phyloP scores from a whole-genome alignment of 1,140 invertebrate species.

The Centruroides sculpturatus region DNA sequence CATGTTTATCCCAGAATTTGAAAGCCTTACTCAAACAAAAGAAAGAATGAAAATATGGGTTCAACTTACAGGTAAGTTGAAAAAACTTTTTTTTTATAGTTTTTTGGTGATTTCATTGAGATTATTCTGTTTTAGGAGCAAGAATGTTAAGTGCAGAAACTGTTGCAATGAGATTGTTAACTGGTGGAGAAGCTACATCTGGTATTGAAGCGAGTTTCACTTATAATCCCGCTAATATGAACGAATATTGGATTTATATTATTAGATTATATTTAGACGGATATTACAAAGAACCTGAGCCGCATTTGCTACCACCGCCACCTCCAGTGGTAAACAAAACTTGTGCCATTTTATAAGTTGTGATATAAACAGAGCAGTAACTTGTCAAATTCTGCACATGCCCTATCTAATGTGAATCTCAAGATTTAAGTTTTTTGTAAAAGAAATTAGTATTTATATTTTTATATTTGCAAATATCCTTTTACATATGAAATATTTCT shows the following conservation, averaged over 20 bases:
- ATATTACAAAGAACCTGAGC: slow-evolving; percentile 9
- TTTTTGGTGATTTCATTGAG: too few species aligned
- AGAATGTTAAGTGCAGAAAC: slow-evolving; percentile 15
- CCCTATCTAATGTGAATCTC: too few species aligned
- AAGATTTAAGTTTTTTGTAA: too few species aligned
- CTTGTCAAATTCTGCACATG: too few species aligned
- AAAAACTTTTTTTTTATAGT: too few species aligned
- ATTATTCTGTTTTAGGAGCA: slow-evolving; percentile 4
- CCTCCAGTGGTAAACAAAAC: neutral
- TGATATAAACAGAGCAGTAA: too few species aligned
- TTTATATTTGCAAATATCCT: too few species aligned
- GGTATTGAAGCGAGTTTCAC: slow-evolving; percentile 16
- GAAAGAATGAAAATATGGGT: slow-evolving; percentile 12
- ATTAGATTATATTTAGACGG: slow-evolving; percentile 16
- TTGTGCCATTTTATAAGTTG: too few species aligned
- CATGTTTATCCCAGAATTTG: slow-evolving; percentile 13
- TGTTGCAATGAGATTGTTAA: slow-evolving; percentile 12
- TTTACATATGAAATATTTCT: too few species aligned
- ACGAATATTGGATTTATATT: slow-evolving; percentile 18
- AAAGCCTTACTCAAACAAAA: slow-evolving; percentile 10
- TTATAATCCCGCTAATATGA: slow-evolving; percentile 9
- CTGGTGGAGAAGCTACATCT: slow-evolving; percentile 15
- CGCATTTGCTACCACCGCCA: slow-evolving; percentile 12
- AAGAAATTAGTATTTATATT: too few species aligned
- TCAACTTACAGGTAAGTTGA: slow-evolving; percentile 9